Conservation (phyloP, 1,140 invertebrate species). For the Polypedilum vanderplanki region DNA sequence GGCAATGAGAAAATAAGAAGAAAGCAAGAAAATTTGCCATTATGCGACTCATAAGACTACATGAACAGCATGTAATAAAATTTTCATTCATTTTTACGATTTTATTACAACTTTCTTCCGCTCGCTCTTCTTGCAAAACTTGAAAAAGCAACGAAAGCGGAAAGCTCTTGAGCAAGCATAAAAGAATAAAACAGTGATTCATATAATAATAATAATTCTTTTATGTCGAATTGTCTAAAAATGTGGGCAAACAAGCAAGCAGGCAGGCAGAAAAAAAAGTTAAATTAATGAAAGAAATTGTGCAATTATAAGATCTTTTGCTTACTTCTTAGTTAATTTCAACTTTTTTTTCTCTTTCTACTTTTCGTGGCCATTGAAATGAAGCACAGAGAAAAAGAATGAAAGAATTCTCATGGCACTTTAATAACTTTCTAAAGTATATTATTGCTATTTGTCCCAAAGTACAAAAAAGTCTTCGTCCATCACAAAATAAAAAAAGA, state of each 20-base stretch:
- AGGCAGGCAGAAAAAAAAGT: neutral
- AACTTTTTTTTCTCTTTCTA: neutral
- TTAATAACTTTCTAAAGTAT: neutral
- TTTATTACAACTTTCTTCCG: constrained; percentile 18
- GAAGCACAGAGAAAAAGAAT: no score
- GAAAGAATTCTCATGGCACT: neutral
- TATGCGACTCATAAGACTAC: constrained; percentile 7
- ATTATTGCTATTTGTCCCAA: neutral
- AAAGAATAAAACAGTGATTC: neutral
- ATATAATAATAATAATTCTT: neutral
- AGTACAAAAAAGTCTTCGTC: neutral
- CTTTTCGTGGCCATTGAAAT: neutral
- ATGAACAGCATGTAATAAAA: constrained; percentile 12
- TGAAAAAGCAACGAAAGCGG: neutral
- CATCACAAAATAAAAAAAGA: neutral
- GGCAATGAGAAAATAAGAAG: neutral
- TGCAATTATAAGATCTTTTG: no score
- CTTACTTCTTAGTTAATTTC: no score
- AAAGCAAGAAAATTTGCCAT: constrained; percentile 6
- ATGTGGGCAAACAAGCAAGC: no score
- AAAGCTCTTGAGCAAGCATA: neutral
- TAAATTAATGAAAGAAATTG: no score
- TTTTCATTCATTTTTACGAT: neutral
- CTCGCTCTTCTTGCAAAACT: neutral
- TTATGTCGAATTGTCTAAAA: neutral